phyloP scores from a whole-genome alignment of 35 echinoderm and acorn worm species.

The Heliocidaris erythrogramma region DNA sequence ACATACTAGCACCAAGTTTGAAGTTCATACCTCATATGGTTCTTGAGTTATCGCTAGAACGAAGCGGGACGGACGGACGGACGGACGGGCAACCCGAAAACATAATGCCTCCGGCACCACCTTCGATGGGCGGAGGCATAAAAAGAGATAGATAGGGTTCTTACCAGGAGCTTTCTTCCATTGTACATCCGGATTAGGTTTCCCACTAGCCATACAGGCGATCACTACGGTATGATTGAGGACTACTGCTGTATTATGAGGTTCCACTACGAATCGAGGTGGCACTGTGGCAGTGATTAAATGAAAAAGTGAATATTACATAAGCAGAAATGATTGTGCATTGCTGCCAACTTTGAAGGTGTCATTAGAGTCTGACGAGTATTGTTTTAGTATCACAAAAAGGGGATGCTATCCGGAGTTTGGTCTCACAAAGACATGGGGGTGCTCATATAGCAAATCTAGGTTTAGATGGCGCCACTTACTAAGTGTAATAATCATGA shows the following conservation, averaged over 20 bases:
- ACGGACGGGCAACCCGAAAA: not conserved
- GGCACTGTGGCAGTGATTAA: slow-evolving; percentile 56
- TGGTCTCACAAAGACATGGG: too few species aligned
- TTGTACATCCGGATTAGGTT: slow-evolving; percentile 71
- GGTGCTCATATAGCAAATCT: too few species aligned
- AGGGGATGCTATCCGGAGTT: too few species aligned
- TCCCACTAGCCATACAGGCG: slow-evolving; percentile 71
- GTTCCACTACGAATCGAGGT: slow-evolving; percentile 67
- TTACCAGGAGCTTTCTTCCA: slow-evolving; percentile 77
- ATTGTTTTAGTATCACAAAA: not conserved
- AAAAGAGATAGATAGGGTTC: not conserved
- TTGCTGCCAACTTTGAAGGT: not conserved
- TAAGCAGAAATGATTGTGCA: not conserved
- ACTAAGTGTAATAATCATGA: too few species aligned
- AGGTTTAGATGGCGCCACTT: too few species aligned
- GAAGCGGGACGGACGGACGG: too few species aligned
- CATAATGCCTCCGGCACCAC: too few species aligned
- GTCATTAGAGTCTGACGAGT: too few species aligned
- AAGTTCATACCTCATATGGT: too few species aligned
- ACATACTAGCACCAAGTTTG: too few species aligned
- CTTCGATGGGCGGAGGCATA: too few species aligned
- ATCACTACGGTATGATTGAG: slow-evolving; percentile 77
- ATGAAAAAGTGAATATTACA: not conserved
- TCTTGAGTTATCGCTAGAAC: too few species aligned
- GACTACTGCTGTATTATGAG: slow-evolving; percentile 63